Evolutionary conservation across 2,888 invertebrate species (phyloP).

Genomic region (Saturnia pavonia): DNA sequence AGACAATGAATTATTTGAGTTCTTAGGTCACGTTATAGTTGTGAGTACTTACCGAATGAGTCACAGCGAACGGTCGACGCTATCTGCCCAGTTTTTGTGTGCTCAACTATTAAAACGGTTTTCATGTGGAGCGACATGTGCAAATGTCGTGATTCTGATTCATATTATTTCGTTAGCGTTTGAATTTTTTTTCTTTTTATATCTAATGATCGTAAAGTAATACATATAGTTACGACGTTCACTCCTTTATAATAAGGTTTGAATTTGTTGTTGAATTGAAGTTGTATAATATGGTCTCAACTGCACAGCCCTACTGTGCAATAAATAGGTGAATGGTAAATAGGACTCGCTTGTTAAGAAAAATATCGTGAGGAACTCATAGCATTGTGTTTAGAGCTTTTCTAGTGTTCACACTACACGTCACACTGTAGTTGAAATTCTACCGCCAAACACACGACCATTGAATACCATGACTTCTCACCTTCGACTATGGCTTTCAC

Average conservation of each 20-base stretch:
- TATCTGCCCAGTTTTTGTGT: slow-evolving; percentile 20
- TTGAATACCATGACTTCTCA: no score
- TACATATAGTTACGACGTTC: neutral
- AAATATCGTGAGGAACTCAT: neutral
- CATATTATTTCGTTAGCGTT: slow-evolving; percentile 32
- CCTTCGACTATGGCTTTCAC: no score
- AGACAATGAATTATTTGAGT: neutral
- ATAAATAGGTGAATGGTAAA: neutral
- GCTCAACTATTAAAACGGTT: slow-evolving; percentile 13
- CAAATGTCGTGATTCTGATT: slow-evolving; percentile 35
- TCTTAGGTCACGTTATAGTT: neutral
- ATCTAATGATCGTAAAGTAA: neutral
- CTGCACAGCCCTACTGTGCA: no score
- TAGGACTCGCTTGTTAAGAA: neutral
- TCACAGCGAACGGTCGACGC: slow-evolving; percentile 22
- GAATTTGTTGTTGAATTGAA: neutral
- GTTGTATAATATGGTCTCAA: neutral
- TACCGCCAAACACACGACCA: no score
- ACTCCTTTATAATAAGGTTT: neutral
- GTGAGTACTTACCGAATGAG: slow-evolving; percentile 17
- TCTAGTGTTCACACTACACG: neutral
- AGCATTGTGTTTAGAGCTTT: neutral
- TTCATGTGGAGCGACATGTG: slow-evolving; percentile 25
- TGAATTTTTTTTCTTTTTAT: slow-evolving; percentile 19
- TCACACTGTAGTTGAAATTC: no score